Evolutionary conservation across 2,797 vertebrate genomes (phyloP), one percentile per base, ranked within the genome.

Genomic region (Xenopus petersii): DNA sequence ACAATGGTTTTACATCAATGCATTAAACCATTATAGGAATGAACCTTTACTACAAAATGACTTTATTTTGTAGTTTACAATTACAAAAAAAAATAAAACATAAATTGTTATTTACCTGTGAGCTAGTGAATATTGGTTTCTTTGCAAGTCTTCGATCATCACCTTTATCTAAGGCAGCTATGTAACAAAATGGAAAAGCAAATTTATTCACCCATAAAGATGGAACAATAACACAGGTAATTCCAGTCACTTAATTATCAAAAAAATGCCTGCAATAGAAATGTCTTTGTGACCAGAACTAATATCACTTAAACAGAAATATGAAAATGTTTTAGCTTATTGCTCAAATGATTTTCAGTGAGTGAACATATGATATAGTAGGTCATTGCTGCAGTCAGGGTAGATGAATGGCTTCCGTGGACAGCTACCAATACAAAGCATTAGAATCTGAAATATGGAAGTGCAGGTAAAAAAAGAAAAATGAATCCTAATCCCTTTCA

Each of bases 151-250:
- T 93, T 87, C 94, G 89, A 85, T 91, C 93, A 92, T 98, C 96
- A 69, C 95, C 96, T 86, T 92, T 95, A 90, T 98, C 95, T 91
- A 98, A 93, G 80, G 96, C 95, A 88, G 93, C 97, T 98, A 84
- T 66, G 81, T 79, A 82, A 85, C 83, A 76, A 83, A 80, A 16
- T 15, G 8, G 12, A 67, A 51, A 21, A 65, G 21, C 11, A 2
- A 15, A 17, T 16, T 30, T 42, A 4, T 42, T 9, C 6, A 2
- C 36, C 2, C 4, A 7, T 42, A 6, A 42, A 42, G 36, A 6
- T 42, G 36, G 36, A 42, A 42, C 36, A 42, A 42, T 42, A 42
- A 42, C 6, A 36, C 49, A 54, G 12, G 49, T 12, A 54, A 54
- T 54, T 2, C 12, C 8, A 54, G 12, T 4, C 12, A 16, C 15